Percentiles rank a stretch among this genome's conserved stretches.
These are phyloP conservation scores for Ormyrus nitidulus DNA, from an alignment of 2,888 invertebrate species.

Conservation along the genomic window DNA sequence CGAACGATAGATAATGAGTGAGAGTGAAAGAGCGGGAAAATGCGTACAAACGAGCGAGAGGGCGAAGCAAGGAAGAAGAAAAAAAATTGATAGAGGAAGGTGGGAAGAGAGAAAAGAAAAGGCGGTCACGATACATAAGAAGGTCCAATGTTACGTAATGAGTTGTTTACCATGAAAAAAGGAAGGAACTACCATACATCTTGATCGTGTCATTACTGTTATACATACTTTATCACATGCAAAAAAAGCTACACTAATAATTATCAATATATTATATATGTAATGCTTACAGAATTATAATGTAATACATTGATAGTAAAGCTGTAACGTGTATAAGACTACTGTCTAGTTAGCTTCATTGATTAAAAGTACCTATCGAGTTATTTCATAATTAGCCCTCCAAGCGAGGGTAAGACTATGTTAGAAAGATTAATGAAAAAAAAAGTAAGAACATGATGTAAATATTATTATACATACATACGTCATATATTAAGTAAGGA, in stretches of 20 bases:
- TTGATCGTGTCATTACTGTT: constrained; percentile 48
- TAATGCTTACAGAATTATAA: constrained; percentile 61
- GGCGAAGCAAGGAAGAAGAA: constrained; percentile 11
- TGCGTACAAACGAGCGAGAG: background rate
- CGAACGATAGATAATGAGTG: constrained; percentile 23
- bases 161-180: constrained; percentile 38
- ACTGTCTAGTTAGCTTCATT: constrained; percentile 59
- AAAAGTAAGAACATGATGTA: constrained; percentile 47
- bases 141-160: constrained; percentile 46
- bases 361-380: constrained; percentile 54
- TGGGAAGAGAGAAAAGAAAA: constrained; percentile 6
- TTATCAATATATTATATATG: constrained; percentile 59
- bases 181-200: constrained; percentile 28
- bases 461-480: constrained; percentile 51
- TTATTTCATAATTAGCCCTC: constrained; percentile 57
- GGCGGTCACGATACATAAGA: constrained; percentile 17
- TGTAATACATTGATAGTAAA: constrained; percentile 63
- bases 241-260: constrained; percentile 59
- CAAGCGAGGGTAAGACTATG: constrained; percentile 51
- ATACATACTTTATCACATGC: constrained; percentile 58
- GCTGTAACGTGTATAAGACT: constrained; percentile 60
- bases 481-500: constrained; percentile 42
- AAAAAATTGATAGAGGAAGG: constrained; percentile 6
- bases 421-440: constrained; percentile 40
- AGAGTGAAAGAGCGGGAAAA: constrained; percentile 15